phyloP scores from a whole-genome alignment of 2,797 vertebrate genomes.

The Helostoma temminkii region DNA sequence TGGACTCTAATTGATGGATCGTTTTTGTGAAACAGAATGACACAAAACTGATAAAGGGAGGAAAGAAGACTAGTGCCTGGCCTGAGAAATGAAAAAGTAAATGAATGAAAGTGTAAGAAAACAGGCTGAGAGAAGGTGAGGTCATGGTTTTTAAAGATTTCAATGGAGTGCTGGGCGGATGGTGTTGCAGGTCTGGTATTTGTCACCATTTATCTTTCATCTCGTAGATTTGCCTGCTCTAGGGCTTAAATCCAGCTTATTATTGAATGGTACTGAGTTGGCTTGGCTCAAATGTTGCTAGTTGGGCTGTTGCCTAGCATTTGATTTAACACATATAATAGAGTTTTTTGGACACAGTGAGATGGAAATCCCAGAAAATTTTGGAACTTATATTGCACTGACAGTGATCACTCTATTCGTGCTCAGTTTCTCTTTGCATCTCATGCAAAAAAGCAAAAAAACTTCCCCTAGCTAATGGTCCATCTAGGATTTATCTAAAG shows the following conservation, averaged over 20 bases:
- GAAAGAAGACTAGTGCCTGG: conserved; percentile 6
- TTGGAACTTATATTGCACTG: background rate
- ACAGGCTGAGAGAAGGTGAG: background rate
- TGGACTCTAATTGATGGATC: background rate
- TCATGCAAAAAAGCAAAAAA: too few species aligned
- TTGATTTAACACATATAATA: background rate
- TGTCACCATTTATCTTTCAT: conserved; percentile 21
- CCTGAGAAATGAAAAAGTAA: background rate
- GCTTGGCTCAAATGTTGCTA: background rate
- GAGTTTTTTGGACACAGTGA: background rate
- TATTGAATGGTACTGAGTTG: background rate
- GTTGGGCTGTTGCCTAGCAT: background rate
- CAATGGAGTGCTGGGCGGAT: conserved; percentile 16
- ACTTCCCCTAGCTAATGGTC: background rate
- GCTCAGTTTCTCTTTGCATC: background rate
- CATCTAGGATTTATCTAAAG: background rate
- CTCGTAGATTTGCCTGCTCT: background rate
- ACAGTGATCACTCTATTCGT: too few species aligned
- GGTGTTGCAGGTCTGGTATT: conserved; percentile 8
- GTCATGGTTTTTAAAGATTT: conserved; percentile 16
- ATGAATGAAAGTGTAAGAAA: background rate
- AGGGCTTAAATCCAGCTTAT: background rate
- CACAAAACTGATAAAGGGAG: conserved; percentile 8
- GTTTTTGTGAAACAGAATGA: conserved; percentile 1
- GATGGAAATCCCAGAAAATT: background rate